Conservation (phyloP, 2,888 invertebrate species). For the Tachina grossa region DNA sequence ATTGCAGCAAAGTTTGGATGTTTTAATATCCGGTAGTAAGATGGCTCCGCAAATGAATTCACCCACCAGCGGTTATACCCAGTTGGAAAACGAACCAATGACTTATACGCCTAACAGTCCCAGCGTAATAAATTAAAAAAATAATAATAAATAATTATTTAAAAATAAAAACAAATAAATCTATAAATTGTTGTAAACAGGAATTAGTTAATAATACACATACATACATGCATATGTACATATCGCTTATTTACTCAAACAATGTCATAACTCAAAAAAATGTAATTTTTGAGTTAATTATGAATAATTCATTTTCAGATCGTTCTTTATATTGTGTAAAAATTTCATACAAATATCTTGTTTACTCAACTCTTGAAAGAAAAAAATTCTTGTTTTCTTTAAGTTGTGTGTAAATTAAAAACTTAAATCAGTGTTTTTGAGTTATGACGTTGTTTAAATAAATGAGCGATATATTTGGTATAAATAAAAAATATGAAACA, state of each 20-base stretch:
- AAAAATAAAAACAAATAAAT: conserved; percentile 27
- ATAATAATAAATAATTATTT: neutral
- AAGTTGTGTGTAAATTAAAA: too few species aligned
- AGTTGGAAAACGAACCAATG: conserved; percentile 77
- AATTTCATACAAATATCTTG: too few species aligned
- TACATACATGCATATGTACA: too few species aligned
- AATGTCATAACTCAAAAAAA: too few species aligned
- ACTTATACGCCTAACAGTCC: conserved; percentile 81
- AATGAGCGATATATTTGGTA: neutral
- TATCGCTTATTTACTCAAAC: too few species aligned
- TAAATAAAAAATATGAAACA: conserved; percentile 24
- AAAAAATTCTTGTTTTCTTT: too few species aligned
- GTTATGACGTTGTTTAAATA: too few species aligned
- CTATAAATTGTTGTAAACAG: conserved; percentile 12
- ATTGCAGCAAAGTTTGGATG: conserved; percentile 82
- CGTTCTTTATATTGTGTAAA: too few species aligned
- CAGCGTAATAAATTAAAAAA: conserved; percentile 78
- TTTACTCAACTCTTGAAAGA: too few species aligned
- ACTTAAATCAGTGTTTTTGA: too few species aligned
- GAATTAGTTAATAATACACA: conserved; percentile 7
- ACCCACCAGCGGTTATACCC: conserved; percentile 79
- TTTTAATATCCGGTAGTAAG: conserved; percentile 80
- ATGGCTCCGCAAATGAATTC: conserved; percentile 77
- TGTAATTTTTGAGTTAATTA: too few species aligned
- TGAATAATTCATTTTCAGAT: too few species aligned